These are phyloP conservation scores for Tauraco hartlaubi DNA, from an alignment of 2,797 vertebrate species.

Conservation along the genomic window DNA sequence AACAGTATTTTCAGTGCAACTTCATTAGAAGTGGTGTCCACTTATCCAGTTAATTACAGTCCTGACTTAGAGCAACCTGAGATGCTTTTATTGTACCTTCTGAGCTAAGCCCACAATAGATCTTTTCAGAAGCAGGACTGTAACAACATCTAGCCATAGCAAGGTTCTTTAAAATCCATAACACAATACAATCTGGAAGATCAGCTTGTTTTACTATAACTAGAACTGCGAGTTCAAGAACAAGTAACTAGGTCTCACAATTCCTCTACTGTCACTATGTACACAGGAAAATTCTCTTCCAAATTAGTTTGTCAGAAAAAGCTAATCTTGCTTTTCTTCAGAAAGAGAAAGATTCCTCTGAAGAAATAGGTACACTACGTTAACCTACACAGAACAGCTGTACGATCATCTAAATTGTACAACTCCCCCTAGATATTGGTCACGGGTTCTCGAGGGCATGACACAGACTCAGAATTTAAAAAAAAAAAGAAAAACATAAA, in stretches of 20 bases:
- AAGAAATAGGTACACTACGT: background rate
- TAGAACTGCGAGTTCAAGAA: conserved; percentile 12
- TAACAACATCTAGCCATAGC: background rate
- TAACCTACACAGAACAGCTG: background rate
- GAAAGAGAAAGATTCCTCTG: background rate
- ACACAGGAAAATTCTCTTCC: background rate
- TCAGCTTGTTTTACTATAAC: conserved; percentile 36
- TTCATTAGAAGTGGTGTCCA: conserved; percentile 8
- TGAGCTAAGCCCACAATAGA: background rate
- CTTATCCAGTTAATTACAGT: conserved; percentile 38
- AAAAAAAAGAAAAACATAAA: background rate
- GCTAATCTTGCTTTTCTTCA: background rate
- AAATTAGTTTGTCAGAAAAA: conserved; percentile 17
- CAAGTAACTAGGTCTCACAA: background rate
- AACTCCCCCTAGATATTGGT: background rate
- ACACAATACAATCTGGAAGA: conserved; percentile 2
- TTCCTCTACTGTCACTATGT: background rate
- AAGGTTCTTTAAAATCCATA: conserved; percentile 37
- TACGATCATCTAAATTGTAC: background rate
- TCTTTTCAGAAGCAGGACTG: conserved; percentile 21
- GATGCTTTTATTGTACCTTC: conserved; percentile 31
- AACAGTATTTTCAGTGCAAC: conserved; percentile 42
- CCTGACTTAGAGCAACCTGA: conserved; percentile 14
- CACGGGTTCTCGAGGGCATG: background rate
- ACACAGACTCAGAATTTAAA: background rate